These are phyloP conservation scores for Fregata magnificens DNA, from an alignment of 2,113 vertebrate genomes.

Conservation along the genomic window DNA sequence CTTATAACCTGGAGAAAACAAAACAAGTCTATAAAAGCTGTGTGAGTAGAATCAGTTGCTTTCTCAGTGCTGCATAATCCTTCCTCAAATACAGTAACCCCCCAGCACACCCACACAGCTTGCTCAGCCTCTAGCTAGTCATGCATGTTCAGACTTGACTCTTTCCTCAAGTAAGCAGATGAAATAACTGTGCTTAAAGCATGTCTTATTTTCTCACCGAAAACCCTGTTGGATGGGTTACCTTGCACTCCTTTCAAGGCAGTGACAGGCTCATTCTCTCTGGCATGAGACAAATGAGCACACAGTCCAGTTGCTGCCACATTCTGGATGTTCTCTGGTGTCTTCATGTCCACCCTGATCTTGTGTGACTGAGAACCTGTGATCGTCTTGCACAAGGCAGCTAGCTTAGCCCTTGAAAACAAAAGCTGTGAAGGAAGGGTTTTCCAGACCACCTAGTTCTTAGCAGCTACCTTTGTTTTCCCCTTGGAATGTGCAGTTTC, in stretches of 20 bases:
- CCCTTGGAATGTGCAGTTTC: neutral
- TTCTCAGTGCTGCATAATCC: neutral
- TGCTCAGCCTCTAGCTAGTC: neutral
- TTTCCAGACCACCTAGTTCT: neutral
- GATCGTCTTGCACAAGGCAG: neutral
- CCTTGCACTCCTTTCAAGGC: neutral
- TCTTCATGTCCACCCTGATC: neutral
- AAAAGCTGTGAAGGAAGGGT: neutral
- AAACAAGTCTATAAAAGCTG: neutral
- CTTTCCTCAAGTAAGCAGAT: neutral
- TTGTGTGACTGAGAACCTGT: neutral
- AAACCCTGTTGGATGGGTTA: neutral
- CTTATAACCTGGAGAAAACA: neutral
- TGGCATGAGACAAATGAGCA: neutral
- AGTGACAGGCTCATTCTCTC: neutral
- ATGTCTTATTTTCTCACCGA: neutral
- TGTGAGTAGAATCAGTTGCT: neutral
- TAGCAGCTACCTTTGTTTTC: neutral
- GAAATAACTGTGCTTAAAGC: neutral
- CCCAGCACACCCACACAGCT: neutral
- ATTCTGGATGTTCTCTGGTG: neutral
- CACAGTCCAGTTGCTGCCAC: neutral
- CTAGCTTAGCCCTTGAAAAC: neutral
- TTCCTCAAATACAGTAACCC: neutral
- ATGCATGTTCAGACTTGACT: neutral